These are phyloP conservation scores for Drosophila anceps DNA, from an alignment of 2,888 invertebrate genomes.

Conservation along the genomic window DNA sequence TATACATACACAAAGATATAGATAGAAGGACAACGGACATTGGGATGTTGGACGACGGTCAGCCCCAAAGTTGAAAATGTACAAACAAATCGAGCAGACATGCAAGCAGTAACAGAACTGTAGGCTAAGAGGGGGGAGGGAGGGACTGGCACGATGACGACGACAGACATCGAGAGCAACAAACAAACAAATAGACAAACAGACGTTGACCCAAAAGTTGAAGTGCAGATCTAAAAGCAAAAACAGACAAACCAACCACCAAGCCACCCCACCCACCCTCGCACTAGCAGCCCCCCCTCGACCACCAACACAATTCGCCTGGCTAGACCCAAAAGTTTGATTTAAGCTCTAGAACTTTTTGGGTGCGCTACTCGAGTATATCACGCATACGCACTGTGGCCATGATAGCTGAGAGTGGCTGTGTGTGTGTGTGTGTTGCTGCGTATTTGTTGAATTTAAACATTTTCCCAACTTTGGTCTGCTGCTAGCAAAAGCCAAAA, in stretches of 20 bases:
- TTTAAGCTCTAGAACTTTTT: constrained; percentile 78
- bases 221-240: constrained; percentile 78
- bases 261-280: neutral
- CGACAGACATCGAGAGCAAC: constrained; percentile 73
- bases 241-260: constrained; percentile 38
- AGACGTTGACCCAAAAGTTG: constrained; percentile 81
- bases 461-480: constrained; percentile 74
- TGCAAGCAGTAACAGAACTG: constrained; percentile 46
- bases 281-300: neutral
- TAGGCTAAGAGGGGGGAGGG: neutral
- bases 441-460: constrained; percentile 75
- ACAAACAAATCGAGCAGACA: constrained; percentile 81
- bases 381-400: constrained; percentile 79
- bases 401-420: constrained; percentile 57
- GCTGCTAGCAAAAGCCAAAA: constrained; percentile 75
- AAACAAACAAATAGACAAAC: constrained; percentile 80
- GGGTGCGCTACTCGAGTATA: constrained; percentile 69
- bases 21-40: constrained; percentile 53
- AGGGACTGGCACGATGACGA: constrained; percentile 26
- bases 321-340: constrained; percentile 63
- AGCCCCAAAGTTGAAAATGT: constrained; percentile 72
- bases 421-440: constrained; percentile 32
- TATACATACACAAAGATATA: constrained; percentile 2
- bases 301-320: neutral
- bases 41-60: constrained; percentile 66